Conservation (phyloP, 2,888 invertebrate species). For the Caenorhabditis sinica region DNA sequence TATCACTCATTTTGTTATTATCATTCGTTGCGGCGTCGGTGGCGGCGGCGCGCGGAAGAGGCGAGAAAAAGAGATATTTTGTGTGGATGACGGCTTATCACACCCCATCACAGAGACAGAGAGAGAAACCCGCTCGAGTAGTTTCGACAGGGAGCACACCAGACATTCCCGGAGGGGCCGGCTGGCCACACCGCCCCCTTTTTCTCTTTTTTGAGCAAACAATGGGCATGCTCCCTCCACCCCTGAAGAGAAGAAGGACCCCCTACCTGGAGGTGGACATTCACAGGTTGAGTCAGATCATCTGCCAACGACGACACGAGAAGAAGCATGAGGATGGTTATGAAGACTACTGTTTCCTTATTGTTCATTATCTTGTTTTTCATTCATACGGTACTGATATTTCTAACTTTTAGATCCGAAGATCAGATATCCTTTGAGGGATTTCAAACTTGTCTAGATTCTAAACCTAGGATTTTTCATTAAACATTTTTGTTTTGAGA, state of each 20-base stretch:
- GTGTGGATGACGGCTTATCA: constrained; percentile 46
- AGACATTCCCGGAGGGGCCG: constrained; percentile 24
- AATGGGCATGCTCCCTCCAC: constrained; percentile 43
- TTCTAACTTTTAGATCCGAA: not conserved
- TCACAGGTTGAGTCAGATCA: constrained; percentile 25
- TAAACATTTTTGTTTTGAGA: too few relatives aligned
- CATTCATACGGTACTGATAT: constrained; percentile 44
- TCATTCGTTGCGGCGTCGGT: constrained; percentile 11
- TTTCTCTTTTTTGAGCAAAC: constrained; percentile 57
- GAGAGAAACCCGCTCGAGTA: constrained; percentile 33
- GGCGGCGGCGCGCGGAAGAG: constrained; percentile 3
- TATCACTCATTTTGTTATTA: constrained; percentile 9
- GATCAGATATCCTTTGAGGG: too few relatives aligned
- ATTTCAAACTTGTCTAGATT: too few relatives aligned
- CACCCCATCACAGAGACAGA: constrained; percentile 12
- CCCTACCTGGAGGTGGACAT: not conserved
- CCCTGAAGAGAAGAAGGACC: constrained; percentile 41
- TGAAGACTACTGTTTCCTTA: constrained; percentile 31
- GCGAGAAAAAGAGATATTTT: constrained; percentile 58
- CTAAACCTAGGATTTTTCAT: too few relatives aligned
- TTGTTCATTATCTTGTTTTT: constrained; percentile 27
- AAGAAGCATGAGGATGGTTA: constrained; percentile 4
- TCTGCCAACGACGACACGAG: constrained; percentile 37
- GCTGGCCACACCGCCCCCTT: constrained; percentile 10
- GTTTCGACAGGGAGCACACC: constrained; percentile 34